phyloP scores from a whole-genome alignment of 2,888 invertebrate genomes.

The Lacanobia oleracea region DNA sequence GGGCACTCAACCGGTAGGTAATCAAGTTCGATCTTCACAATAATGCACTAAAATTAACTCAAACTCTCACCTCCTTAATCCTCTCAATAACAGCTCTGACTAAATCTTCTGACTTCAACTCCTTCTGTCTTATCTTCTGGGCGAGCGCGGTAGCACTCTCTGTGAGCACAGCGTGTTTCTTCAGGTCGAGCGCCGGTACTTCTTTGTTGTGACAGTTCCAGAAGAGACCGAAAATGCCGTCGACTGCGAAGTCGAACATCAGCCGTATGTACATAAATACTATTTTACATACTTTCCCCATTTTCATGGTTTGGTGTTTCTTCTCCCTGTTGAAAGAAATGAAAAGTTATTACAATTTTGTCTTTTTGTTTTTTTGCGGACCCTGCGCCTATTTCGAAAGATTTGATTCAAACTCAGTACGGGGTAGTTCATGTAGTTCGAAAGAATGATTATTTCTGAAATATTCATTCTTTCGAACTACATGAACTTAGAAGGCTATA shows the following conservation, averaged over 20 bases:
- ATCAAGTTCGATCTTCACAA: too few relatives aligned
- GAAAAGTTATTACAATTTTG: not conserved
- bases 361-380: too few relatives aligned
- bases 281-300: conserved; percentile 70
- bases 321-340: conserved; percentile 25
- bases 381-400: too few relatives aligned
- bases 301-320: conserved; percentile 42
- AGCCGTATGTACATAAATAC: conserved; percentile 75
- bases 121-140: conserved; percentile 91
- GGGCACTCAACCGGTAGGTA: too few relatives aligned
- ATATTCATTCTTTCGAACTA: too few relatives aligned
- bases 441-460: too few relatives aligned
- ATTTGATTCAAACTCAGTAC: too few relatives aligned
- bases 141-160: conserved; percentile 93
- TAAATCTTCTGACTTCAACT: conserved; percentile 93
- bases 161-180: conserved; percentile 78
- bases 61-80: conserved; percentile 92
- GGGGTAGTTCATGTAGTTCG: too few relatives aligned
- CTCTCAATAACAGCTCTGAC: conserved; percentile 94
- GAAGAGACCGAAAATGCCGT: conserved; percentile 83
- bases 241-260: conserved; percentile 79
- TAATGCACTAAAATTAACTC: too few relatives aligned
- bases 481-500: too few relatives aligned
- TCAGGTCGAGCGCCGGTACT: conserved; percentile 79
- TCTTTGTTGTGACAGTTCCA: conserved; percentile 81